Evolutionary conservation across 2,113 vertebrate species (phyloP), one percentile per base, ranked within the genome.

Genomic region (Sprattus sprattus): DNA sequence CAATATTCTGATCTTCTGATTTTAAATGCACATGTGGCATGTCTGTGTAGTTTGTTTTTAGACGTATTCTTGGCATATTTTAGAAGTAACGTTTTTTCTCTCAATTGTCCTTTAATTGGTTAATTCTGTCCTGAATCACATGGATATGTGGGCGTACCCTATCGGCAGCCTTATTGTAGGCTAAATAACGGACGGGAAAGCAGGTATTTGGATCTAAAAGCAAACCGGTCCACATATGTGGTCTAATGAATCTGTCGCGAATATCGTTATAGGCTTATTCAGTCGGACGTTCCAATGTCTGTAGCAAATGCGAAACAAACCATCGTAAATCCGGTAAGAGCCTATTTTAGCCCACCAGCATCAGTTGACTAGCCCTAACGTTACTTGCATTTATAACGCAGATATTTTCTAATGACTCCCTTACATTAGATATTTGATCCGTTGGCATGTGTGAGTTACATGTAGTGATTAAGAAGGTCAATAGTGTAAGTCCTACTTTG

Each of bases 301-400:
- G 94, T 95, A 88, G 95, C 94, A 10, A 95, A 95, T 85, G 93
- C 95, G 18, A 96, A 94, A 88, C 93, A 94, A 90, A 94, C 92
- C 0, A 90, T 96, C 57, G 91, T 93, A 82, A 93, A 92, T 80
- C 95, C 95, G 94, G 95, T 96, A 93, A 93, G 95, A 90, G 45
- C 11, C 2, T 64, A 9, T 71, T 71, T 28, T 71, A 71, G 22
- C 57, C 57, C 57, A 64, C 6, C 1, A 28, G 32, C 54, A 22
- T 44, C 18, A 60, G 16, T 60, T 18, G 5, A 39, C n/a, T 85
- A 46, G 64, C 25, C 81, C 45, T 45, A 18, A 11, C 10, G 15
- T 52, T 10, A 13, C 15, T 6, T 54, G 9, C 4, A 10, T 46
- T 45, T 20, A 32, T 57, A n/a, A 47, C 39, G 11, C n/a, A 15